Evolutionary conservation across 2,113 vertebrate species (phyloP), one percentile per base, ranked within the genome.

Genomic region (Amphiprion percula): DNA sequence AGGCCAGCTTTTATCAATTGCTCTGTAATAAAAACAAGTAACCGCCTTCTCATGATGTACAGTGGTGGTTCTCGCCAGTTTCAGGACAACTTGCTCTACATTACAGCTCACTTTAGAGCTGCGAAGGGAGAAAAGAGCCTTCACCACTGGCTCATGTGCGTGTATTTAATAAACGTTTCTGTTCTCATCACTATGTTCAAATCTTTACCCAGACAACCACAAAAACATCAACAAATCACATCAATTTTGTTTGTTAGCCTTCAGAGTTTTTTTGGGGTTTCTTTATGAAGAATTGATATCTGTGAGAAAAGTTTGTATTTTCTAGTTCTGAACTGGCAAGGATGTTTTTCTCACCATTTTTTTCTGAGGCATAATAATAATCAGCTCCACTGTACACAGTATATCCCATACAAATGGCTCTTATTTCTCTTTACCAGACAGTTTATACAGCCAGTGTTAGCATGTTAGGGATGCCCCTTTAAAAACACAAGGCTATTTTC

Each of bases 1-100:
- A 94, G 93, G 87, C 91, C 92, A 92, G 91, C 91, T 95, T 96
- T 96, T 88, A 90, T 90, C 87, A 74, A 71, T 89, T 88, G 78
- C 53, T 16, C 83, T 91, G 93, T 82, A 79, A 87, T 95, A 96
- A 96, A 96, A 85, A 73, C 91, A 74, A 80, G 60, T 24, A 39
- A 52, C 72, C 84, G 67, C 69, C 44, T 60, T 54, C 33, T 79
- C n/a, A 9, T 86, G 63, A 88, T 77, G 46, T 73, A 70, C 46
- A 58, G 59, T 19, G 8, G 24, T 0, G 44, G 8, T 50, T 28
- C 49, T 49, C 12, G 33, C 47, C 52, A 21, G 59, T 74, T 66
- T 74, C 49, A 53, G 73, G 28, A 49, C 44, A 41, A 39, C 58
- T 28, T 55, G 21, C 49, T 68, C 55, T 10, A 7, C 53, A 65